A percentile compares a stretch with the other conserved stretches of the same genome.
phyloP scores from a whole-genome alignment of 2,113 vertebrate genomes.

The Odocoileus virginianus region DNA sequence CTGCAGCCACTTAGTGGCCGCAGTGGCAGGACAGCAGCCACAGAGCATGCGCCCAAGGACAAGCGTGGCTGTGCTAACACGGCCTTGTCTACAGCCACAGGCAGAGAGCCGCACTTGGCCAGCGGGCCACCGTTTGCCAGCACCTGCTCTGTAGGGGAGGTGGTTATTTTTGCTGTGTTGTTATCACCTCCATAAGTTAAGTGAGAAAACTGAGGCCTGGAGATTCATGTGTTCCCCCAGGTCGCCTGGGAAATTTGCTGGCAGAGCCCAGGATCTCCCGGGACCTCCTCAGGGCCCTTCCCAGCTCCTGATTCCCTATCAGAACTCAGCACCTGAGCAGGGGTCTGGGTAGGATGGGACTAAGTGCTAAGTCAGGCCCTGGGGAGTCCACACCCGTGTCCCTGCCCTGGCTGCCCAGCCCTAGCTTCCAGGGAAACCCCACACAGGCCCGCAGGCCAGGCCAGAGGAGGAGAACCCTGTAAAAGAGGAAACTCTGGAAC shows the following conservation, averaged over 20 bases:
- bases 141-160: background rate
- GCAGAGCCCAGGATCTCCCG: background rate
- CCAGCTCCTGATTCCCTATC: background rate
- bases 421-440: slow-evolving; percentile 20
- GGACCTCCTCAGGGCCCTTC: background rate
- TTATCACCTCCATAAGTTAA: background rate
- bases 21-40: background rate
- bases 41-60: rapidly evolving
- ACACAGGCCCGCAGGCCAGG: background rate
- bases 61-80: background rate
- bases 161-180: background rate
- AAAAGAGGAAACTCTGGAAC: slow-evolving; percentile 6
- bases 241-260: background rate
- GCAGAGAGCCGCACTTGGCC: background rate
- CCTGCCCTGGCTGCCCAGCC: background rate
- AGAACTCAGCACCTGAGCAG: background rate
- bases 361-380: background rate
- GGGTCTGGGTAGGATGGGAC: background rate
- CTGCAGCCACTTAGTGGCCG: background rate
- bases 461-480: slow-evolving; percentile 13
- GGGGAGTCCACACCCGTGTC: background rate
- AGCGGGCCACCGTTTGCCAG: rapidly evolving
- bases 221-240: background rate
- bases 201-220: background rate
- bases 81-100: background rate